phyloP scores from a whole-genome alignment of 2,113 vertebrate species.

The Heterotis niloticus region DNA sequence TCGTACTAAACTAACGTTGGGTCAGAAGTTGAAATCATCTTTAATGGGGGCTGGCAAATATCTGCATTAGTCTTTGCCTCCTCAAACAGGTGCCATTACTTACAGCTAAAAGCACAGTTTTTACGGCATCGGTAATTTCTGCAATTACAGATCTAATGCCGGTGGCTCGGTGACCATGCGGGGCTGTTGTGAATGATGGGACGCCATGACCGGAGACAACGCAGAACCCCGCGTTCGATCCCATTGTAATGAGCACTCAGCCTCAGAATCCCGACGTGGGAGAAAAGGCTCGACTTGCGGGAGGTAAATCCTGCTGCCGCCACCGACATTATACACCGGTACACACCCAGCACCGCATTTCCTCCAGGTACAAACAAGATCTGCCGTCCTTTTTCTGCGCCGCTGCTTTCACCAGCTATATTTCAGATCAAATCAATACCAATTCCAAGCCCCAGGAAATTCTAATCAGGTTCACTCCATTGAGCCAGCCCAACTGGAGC shows the following conservation, averaged over 20 bases:
- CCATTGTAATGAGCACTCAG: neutral
- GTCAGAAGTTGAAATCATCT: constrained; percentile 25
- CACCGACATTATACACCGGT: neutral
- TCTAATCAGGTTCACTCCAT: constrained; percentile 38
- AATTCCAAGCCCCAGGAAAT: constrained; percentile 33
- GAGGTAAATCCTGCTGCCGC: neutral
- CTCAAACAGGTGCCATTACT: constrained; percentile 23
- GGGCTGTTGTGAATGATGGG: constrained; percentile 12
- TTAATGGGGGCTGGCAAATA: constrained; percentile 19
- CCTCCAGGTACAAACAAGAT: neutral
- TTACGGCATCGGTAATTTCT: constrained; percentile 37
- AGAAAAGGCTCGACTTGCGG: neutral
- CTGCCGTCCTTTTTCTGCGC: constrained; percentile 2
- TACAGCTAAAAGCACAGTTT: constrained; percentile 20
- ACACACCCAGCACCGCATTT: neutral
- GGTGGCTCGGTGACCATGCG: constrained; percentile 21
- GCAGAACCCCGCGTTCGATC: neutral
- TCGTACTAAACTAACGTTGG: constrained; percentile 34
- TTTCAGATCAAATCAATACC: constrained; percentile 40
- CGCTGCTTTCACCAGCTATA: neutral
- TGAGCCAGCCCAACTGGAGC: constrained; percentile 28
- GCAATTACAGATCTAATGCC: constrained; percentile 40
- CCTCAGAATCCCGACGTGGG: neutral
- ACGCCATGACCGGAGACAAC: neutral
- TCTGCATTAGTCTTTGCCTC: constrained; percentile 13